These are phyloP conservation scores for Tenualosa ilisha DNA, from an alignment of 2,797 vertebrate species.

Conservation along the genomic window DNA sequence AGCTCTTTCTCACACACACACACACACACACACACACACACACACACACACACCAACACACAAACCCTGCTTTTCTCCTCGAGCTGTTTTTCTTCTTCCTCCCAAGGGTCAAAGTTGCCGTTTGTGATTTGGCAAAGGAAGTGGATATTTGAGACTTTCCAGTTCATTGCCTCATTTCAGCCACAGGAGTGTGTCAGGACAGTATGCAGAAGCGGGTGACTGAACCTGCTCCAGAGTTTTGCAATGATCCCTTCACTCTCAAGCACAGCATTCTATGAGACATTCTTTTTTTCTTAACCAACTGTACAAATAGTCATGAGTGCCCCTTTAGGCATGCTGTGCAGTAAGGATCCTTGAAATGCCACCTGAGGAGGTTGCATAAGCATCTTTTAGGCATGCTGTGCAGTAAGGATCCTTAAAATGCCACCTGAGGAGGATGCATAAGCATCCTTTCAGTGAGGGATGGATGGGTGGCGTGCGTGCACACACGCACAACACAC, in stretches of 20 bases:
- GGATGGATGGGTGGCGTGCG: neutral
- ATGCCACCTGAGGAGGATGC: neutral
- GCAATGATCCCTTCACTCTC: neutral
- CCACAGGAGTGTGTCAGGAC: constrained; percentile 53
- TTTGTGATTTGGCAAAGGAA: constrained; percentile 46
- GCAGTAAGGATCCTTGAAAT: neutral
- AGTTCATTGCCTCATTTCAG: constrained; percentile 50
- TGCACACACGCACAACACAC: neutral
- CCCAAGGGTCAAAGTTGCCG: constrained; percentile 64
- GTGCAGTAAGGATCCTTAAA: neutral
- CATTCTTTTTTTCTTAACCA: neutral
- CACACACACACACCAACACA: neutral
- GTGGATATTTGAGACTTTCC: constrained; percentile 56
- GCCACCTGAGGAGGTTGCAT: neutral
- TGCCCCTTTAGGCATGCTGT: neutral
- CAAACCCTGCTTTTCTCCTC: constrained; percentile 18
- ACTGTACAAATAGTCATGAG: neutral
- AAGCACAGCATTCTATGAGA: neutral
- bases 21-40: neutral
- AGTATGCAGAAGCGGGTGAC: constrained; percentile 59
- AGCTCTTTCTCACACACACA: neutral
- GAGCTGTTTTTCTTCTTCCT: constrained; percentile 52
- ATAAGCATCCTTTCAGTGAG: neutral
- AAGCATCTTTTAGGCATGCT: neutral
- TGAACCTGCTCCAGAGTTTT: constrained; percentile 32